Evolutionary conservation across 2,113 vertebrate genomes (phyloP), one percentile per base, ranked within the genome.

Genomic region (Pithys albifrons): DNA sequence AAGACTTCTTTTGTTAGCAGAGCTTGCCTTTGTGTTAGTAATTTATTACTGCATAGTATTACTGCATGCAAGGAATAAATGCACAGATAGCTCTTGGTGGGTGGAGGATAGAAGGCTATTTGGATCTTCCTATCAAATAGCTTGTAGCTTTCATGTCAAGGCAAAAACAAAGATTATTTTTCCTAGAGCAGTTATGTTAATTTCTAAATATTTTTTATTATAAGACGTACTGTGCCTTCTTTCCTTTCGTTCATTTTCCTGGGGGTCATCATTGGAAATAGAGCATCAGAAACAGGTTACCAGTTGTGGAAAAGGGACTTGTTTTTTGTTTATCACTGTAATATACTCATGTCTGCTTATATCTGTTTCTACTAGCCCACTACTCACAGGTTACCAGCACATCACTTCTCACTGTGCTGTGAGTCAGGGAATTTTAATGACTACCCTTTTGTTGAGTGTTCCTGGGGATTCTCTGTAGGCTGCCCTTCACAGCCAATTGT

Each of bases 71-170:
- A 77, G 35, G 43, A 91, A 6, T 85, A 76, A 88, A 52, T 35
- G 35, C 48, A 52, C 39, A 87, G 69, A 71, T 48, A 79, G 66
- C 27, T 91, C 13, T 78, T 70, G 18, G 22, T 25, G 9, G 7
- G 18, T 88, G 61, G 45, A 51, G 55, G 52, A 89, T 45, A 67
- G 29, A 35, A 85, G 43, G 28, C 58, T 57, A n/a, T 96, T 95
- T 78, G 65, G 37, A 57, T 81, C 49, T 79, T 58, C 93, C 90
- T 91, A 52, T 85, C 79, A 84, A 89, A 87, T 66, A 41, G 58
- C 37, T 74, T 81, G 24, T 46, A 85, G 52, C 80, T 85, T 96
- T 91, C 62, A 87, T 90, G 96, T 96, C 61, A 85, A 73, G 66
- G 67, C 64, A 82, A 92, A 88, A 23, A 22, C 31, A 72, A 70